Base-by-base conservation (phyloP, 2,888 invertebrate genomes). In the Dicranocentrus wangi region DNA sequence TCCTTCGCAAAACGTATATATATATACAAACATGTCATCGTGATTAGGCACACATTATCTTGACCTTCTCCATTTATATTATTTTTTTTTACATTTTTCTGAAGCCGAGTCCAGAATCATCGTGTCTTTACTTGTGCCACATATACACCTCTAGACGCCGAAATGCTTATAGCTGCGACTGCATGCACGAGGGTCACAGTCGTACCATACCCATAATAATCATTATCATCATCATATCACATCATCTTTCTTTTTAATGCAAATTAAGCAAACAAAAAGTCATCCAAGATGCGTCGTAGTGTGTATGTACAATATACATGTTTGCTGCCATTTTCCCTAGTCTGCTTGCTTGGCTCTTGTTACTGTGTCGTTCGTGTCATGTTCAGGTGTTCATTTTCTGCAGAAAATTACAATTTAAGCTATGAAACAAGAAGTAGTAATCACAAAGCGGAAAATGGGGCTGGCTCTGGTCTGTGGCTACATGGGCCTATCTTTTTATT, bases 371-470 rank as follows among this genome's bases (percentile, higher is more conserved):
- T 21, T 55, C 55, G 23, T 55, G 21, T 21, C 55, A 15, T 21
- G 55, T 7, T 47, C 25, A 66, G 47, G 66, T 43, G 47, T 66
- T 13, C 63, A 51, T 17, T 55, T 55, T 55, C 21, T 28, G n/a
- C 32, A 19, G 39, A 55, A 21, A 69, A 69, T 32, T 69, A 32
- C 51, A 66, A 66, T 66, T 66, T 69, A n/a, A 17, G 15, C 39
- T 39, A 51, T 17, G 23, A 55, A 23, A 23, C 21, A 8, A 19
- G 55, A 21, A 8, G 55, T 55, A 55, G 19, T 69, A 53, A 69
- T 69, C 32, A 69, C 21, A 32, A 28, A 69, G 69, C 53, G 53
- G 68, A 68, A 68, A 68, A 68, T 53, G 53, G 53, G 53, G 53
- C 23, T 47, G 47, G 21, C 21, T 51, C n/a, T 15, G 8, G 39